Conservation (phyloP, 2,888 invertebrate genomes). For the Hirtodrosophila cameraria region DNA sequence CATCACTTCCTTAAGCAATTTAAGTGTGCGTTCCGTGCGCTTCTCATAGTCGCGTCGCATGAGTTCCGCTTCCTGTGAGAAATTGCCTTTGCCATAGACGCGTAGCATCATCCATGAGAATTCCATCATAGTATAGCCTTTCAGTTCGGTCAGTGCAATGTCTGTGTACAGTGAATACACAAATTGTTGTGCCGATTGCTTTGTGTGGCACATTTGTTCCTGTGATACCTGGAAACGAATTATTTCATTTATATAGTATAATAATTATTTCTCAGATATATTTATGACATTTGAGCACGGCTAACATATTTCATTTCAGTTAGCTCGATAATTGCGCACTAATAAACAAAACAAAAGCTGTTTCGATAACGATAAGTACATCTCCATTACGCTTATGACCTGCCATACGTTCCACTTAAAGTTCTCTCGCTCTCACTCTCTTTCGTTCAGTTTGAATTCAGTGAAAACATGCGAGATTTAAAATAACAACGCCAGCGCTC, state of each 20-base stretch:
- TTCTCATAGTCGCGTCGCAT: slow-evolving; percentile 88
- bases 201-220: slow-evolving; percentile 88
- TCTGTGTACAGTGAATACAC: slow-evolving; percentile 92
- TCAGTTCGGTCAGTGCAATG: slow-evolving; percentile 92
- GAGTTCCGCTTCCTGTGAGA: slow-evolving; percentile 89
- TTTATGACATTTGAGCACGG: no score
- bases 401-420: slow-evolving; percentile 31
- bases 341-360: no score
- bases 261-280: no score
- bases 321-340: no score
- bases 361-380: slow-evolving; percentile 8
- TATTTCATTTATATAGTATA: not conserved
- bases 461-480: not conserved
- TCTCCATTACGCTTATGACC: slow-evolving; percentile 17
- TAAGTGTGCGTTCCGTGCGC: slow-evolving; percentile 88
- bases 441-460: not conserved
- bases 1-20: slow-evolving; percentile 88
- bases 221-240: slow-evolving; percentile 86
- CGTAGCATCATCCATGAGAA: slow-evolving; percentile 94
- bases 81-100: slow-evolving; percentile 91
- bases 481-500: slow-evolving; percentile 3
- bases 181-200: slow-evolving; percentile 92
- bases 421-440: not conserved
- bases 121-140: slow-evolving; percentile 95
- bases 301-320: no score